Evolutionary conservation across 2,797 vertebrate genomes (phyloP).

Genomic region (Heteromormyrus szaboi): DNA sequence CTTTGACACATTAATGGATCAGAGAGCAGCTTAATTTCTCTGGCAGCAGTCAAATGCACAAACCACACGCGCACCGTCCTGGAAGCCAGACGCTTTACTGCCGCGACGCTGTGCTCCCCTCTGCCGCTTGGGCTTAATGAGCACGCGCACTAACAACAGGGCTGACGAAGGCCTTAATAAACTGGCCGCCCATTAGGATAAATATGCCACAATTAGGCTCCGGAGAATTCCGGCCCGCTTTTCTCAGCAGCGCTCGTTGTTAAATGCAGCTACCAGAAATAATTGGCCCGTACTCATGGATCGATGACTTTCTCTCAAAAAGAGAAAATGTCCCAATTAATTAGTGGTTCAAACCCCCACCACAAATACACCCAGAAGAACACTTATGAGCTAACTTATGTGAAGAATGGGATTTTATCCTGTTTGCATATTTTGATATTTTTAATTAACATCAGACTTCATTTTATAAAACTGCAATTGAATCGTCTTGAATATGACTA

Average conservation of each 20-base stretch:
- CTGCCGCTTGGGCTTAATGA: not conserved
- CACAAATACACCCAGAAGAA: not conserved
- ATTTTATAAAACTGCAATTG: not conserved
- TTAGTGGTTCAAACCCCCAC: not conserved
- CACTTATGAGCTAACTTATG: not conserved
- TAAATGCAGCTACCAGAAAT: slow-evolving; percentile 8
- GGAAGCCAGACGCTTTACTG: not conserved
- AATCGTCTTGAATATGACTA: not conserved
- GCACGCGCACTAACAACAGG: not conserved
- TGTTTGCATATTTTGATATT: not conserved
- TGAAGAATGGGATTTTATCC: not conserved
- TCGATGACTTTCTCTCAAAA: not conserved
- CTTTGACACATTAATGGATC: slow-evolving; percentile 2
- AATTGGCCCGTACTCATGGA: not conserved
- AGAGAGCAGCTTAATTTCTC: not conserved
- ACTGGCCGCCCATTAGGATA: not conserved
- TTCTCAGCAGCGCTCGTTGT: not conserved
- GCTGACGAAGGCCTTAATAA: not conserved
- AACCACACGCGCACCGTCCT: not conserved
- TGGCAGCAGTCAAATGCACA: not conserved
- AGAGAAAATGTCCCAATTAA: not conserved
- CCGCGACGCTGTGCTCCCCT: not conserved
- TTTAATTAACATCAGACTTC: not conserved
- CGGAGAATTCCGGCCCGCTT: not conserved
- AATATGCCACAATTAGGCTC: not conserved